phyloP scores from a whole-genome alignment of 2,797 vertebrate species.

The Rhinoraja longicauda region DNA sequence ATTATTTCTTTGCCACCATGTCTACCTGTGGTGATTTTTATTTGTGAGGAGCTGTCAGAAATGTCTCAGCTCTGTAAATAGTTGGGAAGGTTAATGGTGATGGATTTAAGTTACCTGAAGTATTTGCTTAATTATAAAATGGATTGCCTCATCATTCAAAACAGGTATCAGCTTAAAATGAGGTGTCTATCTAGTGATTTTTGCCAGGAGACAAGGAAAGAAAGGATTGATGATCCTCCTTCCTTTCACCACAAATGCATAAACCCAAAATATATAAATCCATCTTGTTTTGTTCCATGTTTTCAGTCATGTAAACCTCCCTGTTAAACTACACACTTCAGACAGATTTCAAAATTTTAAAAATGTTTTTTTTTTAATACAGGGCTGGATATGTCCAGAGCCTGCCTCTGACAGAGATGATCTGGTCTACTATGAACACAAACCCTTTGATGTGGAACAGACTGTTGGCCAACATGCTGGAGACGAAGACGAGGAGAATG shows the following conservation, averaged over 20 bases:
- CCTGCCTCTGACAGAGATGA: slow-evolving; percentile 94
- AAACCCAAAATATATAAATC: not conserved
- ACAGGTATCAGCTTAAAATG: not conserved
- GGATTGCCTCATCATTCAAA: not conserved
- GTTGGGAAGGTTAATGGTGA: not conserved
- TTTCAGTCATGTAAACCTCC: not conserved
- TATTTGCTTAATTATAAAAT: not conserved
- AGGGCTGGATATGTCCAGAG: slow-evolving; percentile 95
- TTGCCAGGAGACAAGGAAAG: not conserved
- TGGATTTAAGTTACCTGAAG: not conserved
- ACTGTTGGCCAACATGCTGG: slow-evolving; percentile 64
- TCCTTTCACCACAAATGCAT: not conserved
- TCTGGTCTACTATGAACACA: slow-evolving; percentile 96
- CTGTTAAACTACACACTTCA: no score
- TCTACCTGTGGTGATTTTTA: no score
- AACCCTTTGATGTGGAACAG: slow-evolving; percentile 68
- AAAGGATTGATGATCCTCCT: not conserved
- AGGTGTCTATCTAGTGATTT: not conserved
- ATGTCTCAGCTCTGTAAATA: no score
- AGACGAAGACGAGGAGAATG: slow-evolving; percentile 68
- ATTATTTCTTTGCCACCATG: no score
- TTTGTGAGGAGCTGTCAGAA: no score
- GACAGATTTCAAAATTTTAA: not conserved
- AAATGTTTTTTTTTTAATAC: slow-evolving; percentile 41
- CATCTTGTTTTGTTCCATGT: not conserved